Conservation (phyloP, 2,888 invertebrate genomes). For the Heterodera filipjevi region DNA sequence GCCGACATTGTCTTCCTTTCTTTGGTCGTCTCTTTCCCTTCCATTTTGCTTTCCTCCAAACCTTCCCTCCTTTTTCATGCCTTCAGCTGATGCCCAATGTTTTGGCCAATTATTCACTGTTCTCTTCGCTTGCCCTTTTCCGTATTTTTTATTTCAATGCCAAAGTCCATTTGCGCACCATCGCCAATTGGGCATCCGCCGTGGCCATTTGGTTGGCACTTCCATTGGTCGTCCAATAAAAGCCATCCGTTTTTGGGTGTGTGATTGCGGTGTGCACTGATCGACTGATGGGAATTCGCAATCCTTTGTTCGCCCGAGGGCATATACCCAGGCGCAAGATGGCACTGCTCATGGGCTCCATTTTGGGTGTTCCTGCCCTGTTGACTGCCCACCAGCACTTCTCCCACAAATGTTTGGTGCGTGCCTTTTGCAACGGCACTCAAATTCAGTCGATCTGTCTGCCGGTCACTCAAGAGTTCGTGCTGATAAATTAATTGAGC, state of each 20-base stretch:
- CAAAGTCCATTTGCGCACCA: slow-evolving; percentile 55
- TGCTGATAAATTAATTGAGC: background rate
- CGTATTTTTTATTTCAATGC: slow-evolving; percentile 51
- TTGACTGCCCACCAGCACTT: slow-evolving; percentile 55
- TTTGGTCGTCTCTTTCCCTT: slow-evolving; percentile 31
- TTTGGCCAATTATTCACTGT: slow-evolving; percentile 59
- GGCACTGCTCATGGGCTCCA: slow-evolving; percentile 49
- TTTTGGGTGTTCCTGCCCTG: slow-evolving; percentile 52
- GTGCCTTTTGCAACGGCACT: slow-evolving; percentile 53
- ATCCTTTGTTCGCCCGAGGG: slow-evolving; percentile 56
- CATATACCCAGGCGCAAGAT: slow-evolving; percentile 49
- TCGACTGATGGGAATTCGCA: slow-evolving; percentile 59
- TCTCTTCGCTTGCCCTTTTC: slow-evolving; percentile 59
- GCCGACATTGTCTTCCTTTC: slow-evolving; percentile 61
- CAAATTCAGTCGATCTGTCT: slow-evolving; percentile 58
- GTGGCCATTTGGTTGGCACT: slow-evolving; percentile 58
- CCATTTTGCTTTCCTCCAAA: background rate
- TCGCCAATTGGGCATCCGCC: slow-evolving; percentile 64
- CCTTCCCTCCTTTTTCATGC: background rate
- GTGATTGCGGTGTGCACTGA: slow-evolving; percentile 64
- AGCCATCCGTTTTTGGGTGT: slow-evolving; percentile 45
- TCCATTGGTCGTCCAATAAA: background rate
- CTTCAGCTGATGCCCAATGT: slow-evolving; percentile 55
- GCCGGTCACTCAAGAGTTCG: slow-evolving; percentile 52
- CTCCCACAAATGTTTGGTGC: slow-evolving; percentile 54